phyloP scores from a whole-genome alignment of 92 coral and sea anemone species.

The Parazoanthus atlanticus region DNA sequence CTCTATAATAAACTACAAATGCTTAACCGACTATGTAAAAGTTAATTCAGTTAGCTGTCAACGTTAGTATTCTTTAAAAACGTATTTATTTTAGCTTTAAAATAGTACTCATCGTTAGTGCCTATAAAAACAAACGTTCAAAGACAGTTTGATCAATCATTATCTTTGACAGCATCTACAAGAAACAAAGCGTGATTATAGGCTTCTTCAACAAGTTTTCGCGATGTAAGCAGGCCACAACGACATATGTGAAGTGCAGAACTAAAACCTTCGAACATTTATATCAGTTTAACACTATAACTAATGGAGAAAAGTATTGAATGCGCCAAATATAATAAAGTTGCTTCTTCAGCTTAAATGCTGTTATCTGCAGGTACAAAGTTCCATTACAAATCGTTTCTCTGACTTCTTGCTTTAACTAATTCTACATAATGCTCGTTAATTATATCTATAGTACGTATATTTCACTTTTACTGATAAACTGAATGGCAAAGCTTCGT shows the following conservation, averaged over 20 bases:
- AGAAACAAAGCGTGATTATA: not conserved
- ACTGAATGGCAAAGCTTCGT: too few relatives aligned
- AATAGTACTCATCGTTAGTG: not conserved
- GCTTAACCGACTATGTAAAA: not conserved
- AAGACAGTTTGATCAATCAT: not conserved
- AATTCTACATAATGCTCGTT: not conserved
- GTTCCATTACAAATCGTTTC: not conserved
- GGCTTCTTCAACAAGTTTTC: not conserved
- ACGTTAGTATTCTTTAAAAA: not conserved
- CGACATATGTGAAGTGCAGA: not conserved
- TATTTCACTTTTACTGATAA: not conserved
- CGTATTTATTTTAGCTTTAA: too few relatives aligned
- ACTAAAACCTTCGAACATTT: too few relatives aligned
- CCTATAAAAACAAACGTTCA: not conserved
- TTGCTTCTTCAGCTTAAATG: too few relatives aligned
- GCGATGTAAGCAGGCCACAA: not conserved
- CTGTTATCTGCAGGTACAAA: not conserved
- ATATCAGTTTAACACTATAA: not conserved
- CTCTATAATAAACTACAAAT: not conserved
- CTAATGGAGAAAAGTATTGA: not conserved
- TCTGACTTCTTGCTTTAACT: not conserved
- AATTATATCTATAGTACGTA: not conserved
- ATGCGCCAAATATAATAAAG: too few relatives aligned
- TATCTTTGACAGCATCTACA: not conserved
- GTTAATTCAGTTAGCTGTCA: not conserved